Evolutionary conservation across 2,888 invertebrate species (phyloP).

Genomic region (Chorisops tibialis): DNA sequence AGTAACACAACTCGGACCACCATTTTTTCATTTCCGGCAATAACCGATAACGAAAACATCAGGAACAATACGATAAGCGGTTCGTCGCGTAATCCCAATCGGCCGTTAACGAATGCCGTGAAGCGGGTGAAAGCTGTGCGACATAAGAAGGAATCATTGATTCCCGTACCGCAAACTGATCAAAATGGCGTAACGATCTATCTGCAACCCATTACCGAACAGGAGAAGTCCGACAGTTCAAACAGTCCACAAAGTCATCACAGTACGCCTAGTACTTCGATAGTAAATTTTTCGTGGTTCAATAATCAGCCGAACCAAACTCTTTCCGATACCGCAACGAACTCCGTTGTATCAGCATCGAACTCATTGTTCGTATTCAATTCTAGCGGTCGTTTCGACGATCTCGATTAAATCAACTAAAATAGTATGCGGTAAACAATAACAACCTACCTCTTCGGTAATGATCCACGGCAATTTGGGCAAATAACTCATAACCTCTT

Average conservation of each 20-base stretch:
- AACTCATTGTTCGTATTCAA: constrained; percentile 30
- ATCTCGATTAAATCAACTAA: constrained; percentile 21
- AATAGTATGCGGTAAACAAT: too few species aligned
- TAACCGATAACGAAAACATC: not conserved
- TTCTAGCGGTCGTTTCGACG: constrained; percentile 29
- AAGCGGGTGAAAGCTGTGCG: constrained; percentile 8
- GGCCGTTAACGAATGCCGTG: not conserved
- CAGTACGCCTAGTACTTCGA: constrained; percentile 21
- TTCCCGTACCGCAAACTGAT: not conserved
- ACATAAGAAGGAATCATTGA: not conserved
- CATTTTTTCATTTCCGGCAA: not conserved
- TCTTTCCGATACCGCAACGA: constrained; percentile 17
- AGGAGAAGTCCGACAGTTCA: constrained; percentile 12
- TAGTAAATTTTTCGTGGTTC: constrained; percentile 26
- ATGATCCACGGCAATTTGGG: constrained; percentile 89
- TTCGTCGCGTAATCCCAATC: not conserved
- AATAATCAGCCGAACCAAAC: constrained; percentile 6
- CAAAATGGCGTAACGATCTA: constrained; percentile 21
- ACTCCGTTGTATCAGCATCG: constrained; percentile 13
- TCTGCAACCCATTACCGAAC: constrained; percentile 25
- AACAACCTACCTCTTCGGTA: constrained; percentile 67
- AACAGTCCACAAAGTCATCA: constrained; percentile 1
- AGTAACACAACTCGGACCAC: not conserved
- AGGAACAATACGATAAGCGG: not conserved
- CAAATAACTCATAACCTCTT: constrained; percentile 86